Evolutionary conservation across 2,888 invertebrate species (phyloP).

Genomic region (Scaptomyza cyrtandrae): DNA sequence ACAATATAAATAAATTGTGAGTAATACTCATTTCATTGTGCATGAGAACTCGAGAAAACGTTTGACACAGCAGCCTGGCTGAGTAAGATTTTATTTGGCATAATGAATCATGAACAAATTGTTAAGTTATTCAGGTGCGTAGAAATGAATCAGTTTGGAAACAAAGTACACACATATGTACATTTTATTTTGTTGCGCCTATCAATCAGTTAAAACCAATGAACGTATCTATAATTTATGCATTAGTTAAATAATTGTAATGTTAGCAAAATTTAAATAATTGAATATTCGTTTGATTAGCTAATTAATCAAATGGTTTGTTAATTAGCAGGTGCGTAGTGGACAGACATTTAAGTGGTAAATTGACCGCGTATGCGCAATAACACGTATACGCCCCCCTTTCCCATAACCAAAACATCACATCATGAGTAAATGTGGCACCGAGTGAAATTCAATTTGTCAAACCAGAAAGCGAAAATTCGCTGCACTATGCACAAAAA

Average conservation of each 20-base stretch:
- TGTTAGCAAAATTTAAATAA: slow-evolving; percentile 12
- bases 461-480: slow-evolving; percentile 44
- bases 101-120: slow-evolving; percentile 2
- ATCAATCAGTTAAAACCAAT: slow-evolving; percentile 25
- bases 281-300: slow-evolving; percentile 34
- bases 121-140: not conserved
- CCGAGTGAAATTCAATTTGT: slow-evolving; percentile 70
- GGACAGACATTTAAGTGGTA: slow-evolving; percentile 9
- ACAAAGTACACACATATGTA: not conserved
- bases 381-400: slow-evolving; percentile 57
- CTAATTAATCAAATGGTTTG: slow-evolving; percentile 65
- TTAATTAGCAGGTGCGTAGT: slow-evolving; percentile 44
- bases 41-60: not conserved
- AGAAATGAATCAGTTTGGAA: not conserved
- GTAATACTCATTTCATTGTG: slow-evolving; percentile 12
- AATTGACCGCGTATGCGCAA: slow-evolving; percentile 43
- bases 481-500: slow-evolving; percentile 33
- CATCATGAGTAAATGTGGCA: slow-evolving; percentile 9
- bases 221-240: slow-evolving; percentile 26
- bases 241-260: not conserved
- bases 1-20: slow-evolving; percentile 19
- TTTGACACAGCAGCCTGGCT: slow-evolving; percentile 6
- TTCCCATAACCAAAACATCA: not conserved
- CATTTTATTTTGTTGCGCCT: not conserved
- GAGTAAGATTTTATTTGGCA: not conserved